Conservation (phyloP, 2,113 vertebrate genomes). For the Sclerurus mexicanus region DNA sequence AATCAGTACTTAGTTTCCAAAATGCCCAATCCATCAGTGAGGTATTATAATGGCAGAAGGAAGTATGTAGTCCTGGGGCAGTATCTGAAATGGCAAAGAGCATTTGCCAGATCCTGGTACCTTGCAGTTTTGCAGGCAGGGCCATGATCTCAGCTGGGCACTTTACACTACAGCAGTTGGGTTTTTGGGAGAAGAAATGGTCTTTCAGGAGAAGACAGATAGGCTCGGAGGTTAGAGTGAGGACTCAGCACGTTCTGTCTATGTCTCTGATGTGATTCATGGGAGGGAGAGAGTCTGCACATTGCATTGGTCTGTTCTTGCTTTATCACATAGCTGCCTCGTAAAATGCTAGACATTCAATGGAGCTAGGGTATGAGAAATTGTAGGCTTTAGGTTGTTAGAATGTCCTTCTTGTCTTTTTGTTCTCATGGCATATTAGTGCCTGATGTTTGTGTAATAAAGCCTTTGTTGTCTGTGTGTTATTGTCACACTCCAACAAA, state of each 20-base stretch:
- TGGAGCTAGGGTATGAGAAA: neutral
- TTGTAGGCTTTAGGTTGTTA: neutral
- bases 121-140: neutral
- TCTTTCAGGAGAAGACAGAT: neutral
- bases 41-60: neutral
- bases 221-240: neutral
- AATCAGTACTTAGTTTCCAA: neutral
- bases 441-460: neutral
- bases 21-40: neutral
- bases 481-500: neutral
- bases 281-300: neutral
- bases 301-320: neutral
- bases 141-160: neutral
- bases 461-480: neutral
- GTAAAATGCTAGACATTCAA: neutral
- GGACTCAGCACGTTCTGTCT: accelerated
- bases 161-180: neutral
- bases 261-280: neutral
- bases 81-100: neutral
- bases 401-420: neutral
- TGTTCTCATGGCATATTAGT: neutral
- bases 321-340: neutral
- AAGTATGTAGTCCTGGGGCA: neutral
- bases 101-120: neutral
- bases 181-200: neutral